Conservation (phyloP, 2,888 invertebrate species). For the Lordiphosa andalusiaca region DNA sequence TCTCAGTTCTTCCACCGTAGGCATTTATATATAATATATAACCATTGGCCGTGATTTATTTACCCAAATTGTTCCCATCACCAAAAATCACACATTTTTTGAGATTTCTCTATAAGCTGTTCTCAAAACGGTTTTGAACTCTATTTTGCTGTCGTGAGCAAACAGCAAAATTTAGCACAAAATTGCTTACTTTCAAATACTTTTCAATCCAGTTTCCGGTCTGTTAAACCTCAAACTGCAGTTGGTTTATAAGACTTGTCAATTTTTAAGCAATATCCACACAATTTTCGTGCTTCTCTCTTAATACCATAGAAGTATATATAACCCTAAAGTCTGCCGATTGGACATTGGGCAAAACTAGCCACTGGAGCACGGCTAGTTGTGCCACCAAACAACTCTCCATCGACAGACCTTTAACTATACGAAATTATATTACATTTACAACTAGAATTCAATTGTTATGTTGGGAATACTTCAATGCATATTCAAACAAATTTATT, state of each 20-base stretch:
- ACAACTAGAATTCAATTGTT: constrained; percentile 4
- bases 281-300: constrained; percentile 25
- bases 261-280: constrained; percentile 4
- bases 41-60: constrained; percentile 15
- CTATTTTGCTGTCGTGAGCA: constrained; percentile 78
- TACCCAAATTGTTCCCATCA: constrained; percentile 1
- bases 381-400: constrained; percentile 8
- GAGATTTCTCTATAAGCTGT: constrained; percentile 7
- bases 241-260: constrained; percentile 33
- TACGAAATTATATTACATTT: constrained; percentile 13
- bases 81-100: constrained; percentile 53
- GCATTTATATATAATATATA: constrained; percentile 50
- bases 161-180: constrained; percentile 75
- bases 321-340: constrained; percentile 15
- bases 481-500: constrained; percentile 63
- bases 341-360: constrained; percentile 22
- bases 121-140: constrained; percentile 46
- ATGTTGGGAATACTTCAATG: constrained; percentile 22
- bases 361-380: constrained; percentile 65
- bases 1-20: constrained; percentile 59
- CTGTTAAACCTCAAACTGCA: constrained; percentile 54
- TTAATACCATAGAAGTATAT: constrained; percentile 15
- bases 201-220: constrained; percentile 1
- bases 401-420: constrained; percentile 3
- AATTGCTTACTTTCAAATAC: constrained; percentile 19